Conservation (phyloP, 2,888 invertebrate species). For the Yponomeuta plumbellus region DNA sequence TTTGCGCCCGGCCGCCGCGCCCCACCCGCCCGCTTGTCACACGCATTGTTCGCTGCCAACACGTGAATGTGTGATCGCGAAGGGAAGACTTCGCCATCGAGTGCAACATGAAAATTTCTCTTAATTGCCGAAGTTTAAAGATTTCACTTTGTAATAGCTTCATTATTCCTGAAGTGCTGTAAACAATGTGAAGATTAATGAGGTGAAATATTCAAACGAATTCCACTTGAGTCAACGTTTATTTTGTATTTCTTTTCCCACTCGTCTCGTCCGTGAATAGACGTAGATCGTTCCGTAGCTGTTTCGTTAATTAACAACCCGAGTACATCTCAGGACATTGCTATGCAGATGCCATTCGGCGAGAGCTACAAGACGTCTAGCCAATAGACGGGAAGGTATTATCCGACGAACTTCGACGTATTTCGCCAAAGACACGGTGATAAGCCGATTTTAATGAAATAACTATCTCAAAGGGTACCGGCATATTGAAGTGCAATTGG, state of each 20-base stretch:
- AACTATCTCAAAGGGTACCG: conserved; percentile 62
- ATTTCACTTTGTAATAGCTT: conserved; percentile 10
- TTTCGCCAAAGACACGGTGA: neutral
- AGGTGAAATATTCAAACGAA: neutral
- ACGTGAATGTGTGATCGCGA: conserved; percentile 38
- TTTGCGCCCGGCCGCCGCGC: conserved; percentile 27
- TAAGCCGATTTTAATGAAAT: conserved; percentile 53
- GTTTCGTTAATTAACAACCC: neutral
- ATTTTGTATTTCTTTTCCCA: neutral
- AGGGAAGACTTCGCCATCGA: neutral
- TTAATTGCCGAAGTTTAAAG: conserved; percentile 18
- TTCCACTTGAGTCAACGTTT: neutral
- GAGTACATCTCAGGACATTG: neutral
- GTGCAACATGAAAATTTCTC: neutral
- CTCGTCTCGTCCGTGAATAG: neutral
- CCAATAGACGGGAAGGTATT: neutral
- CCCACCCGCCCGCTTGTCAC: conserved; percentile 55
- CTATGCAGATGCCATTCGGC: neutral
- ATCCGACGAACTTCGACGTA: conserved; percentile 3
- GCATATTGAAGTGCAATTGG: conserved; percentile 72
- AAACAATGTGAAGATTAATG: conserved; percentile 6
- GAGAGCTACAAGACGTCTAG: neutral
- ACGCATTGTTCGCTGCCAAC: conserved; percentile 66
- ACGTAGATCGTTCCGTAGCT: neutral
- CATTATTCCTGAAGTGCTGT: conserved; percentile 4